A percentile compares a stretch with the other conserved stretches of the same genome.
phyloP scores from a whole-genome alignment of 2,113 vertebrate species.

The Tursiops truncatus region DNA sequence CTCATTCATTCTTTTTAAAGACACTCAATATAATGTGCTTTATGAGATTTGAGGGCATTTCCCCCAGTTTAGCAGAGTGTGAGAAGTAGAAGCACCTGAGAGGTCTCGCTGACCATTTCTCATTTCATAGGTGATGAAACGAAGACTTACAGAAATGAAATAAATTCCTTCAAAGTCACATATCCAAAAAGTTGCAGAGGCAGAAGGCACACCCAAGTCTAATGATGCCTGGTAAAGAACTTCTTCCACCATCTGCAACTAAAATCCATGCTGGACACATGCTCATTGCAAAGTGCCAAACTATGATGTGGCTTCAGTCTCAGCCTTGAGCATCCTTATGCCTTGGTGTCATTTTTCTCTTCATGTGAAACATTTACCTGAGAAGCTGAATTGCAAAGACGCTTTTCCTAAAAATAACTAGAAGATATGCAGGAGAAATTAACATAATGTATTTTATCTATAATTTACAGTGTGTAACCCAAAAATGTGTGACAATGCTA shows the following conservation, averaged over 20 bases:
- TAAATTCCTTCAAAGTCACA: constrained; percentile 9
- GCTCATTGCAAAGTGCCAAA: neutral
- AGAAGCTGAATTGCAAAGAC: constrained; percentile 56
- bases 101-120: neutral
- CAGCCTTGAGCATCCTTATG: neutral
- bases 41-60: neutral
- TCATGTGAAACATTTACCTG: constrained; percentile 50
- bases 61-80: neutral
- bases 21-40: neutral
- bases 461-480: constrained; percentile 64
- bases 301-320: too few species aligned
- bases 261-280: neutral
- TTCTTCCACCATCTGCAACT: neutral
- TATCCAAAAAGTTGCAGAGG: neutral
- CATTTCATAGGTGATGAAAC: constrained; percentile 2
- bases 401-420: constrained; percentile 65
- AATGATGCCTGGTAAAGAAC: neutral
- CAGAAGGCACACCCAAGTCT: neutral
- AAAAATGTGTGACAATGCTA: constrained; percentile 40
- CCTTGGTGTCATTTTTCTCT: neutral
- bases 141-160: neutral
- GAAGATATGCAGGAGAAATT: constrained; percentile 52
- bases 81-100: neutral
- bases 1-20: constrained; percentile 24
- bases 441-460: constrained; percentile 70